Evolutionary conservation across 2,888 invertebrate species (phyloP), one percentile per base, ranked within the genome.

Genomic region (Camponotus fellah): DNA sequence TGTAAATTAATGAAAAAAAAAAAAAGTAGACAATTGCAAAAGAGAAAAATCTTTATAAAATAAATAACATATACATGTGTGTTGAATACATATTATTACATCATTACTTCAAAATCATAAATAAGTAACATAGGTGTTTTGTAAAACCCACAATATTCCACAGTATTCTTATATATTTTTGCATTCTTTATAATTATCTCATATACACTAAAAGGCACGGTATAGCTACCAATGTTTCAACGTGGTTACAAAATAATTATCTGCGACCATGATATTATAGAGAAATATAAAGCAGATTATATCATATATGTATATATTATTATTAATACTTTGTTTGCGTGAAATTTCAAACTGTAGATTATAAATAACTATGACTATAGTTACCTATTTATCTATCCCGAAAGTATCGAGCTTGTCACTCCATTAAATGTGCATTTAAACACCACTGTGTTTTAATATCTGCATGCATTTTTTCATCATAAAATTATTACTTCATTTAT

Each of bases 151-250:
- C 92, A 93, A 93, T 49, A 17, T 92, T 93, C 92, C 92, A 92
- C 91, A 92, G 91, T 93, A 91, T 92, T 79, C 71, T 92, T 92
- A 92, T 76, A 92, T 92, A 92, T 76, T 74, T 92, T 93, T 93
- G 92, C 93, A 92, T 92, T 92, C 89, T 91, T 93, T 92, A 91
- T 89, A 88, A 90, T 92, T 92, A 91, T 91, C 49, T 91, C 92
- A 92, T 93, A 94, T 90, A 92, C 88, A 93, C 93, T 94, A 94
- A 94, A 94, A 94, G 94, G 94, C 94, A 94, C 94, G 91, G 93
- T 94, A 94, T 94, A 94, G 93, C 93, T 93, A 94, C 94, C 94
- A 94, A 94, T 93, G 89, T 89, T 90, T 93, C 93, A 94, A 93
- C 94, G 94, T 93, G 93, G 93, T 94, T 94, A 94, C 94, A 93